A percentile compares a stretch with the other conserved stretches of the same genome.
Evolutionary conservation across 2,888 invertebrate species (phyloP).

Genomic region (Gandaritis pyraliata): DNA sequence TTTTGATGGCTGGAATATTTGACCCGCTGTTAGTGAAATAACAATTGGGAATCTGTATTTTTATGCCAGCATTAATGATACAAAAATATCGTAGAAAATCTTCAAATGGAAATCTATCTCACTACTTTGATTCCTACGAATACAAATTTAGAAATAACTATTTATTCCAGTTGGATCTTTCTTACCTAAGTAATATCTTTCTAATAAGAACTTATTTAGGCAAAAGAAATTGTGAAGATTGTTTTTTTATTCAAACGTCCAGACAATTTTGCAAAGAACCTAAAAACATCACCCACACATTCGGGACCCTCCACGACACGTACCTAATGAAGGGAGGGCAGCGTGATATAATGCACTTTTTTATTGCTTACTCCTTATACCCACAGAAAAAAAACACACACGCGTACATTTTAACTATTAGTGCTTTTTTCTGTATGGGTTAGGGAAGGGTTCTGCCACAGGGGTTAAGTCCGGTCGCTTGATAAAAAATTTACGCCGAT

Average conservation of each 20-base stretch:
- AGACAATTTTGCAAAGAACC: constrained; percentile 42
- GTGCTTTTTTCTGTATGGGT: constrained; percentile 70
- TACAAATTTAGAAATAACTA: no score
- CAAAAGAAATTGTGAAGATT: background rate
- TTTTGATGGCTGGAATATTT: constrained; percentile 28
- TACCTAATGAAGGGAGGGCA: constrained; percentile 81
- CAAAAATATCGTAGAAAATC: background rate
- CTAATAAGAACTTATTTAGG: background rate
- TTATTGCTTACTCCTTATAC: constrained; percentile 82
- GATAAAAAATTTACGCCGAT: constrained; percentile 79
- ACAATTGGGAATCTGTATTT: constrained; percentile 9
- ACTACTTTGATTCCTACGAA: no score
- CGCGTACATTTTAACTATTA: constrained; percentile 81
- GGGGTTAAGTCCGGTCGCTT: constrained; percentile 69
- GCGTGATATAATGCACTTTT: constrained; percentile 84
- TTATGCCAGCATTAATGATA: background rate
- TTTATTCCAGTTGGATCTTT: background rate
- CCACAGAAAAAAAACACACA: constrained; percentile 79
- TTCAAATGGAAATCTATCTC: background rate
- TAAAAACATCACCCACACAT: constrained; percentile 62
- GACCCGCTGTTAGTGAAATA: constrained; percentile 12
- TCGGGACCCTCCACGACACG: constrained; percentile 69
- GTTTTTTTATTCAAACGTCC: constrained; percentile 20
- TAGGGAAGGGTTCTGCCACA: constrained; percentile 76
- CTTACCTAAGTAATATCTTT: background rate